A percentile compares a stretch with the other conserved stretches of the same genome.
Evolutionary conservation across 2,113 vertebrate species (phyloP).

Genomic region (Lepus europaeus): DNA sequence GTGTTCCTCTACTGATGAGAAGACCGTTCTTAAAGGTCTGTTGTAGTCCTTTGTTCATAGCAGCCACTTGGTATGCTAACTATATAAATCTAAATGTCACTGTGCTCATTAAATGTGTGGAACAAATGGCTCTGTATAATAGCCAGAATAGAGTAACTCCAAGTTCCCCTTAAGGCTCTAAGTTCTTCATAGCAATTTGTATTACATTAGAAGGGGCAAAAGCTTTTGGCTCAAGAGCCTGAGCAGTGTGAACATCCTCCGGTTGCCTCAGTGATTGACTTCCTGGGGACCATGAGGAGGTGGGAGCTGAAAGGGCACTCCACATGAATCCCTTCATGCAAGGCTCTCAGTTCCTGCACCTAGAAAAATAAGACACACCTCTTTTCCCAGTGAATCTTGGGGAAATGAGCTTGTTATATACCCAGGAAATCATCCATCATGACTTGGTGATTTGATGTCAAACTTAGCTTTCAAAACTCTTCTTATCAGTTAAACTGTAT

Average conservation of each 20-base stretch:
- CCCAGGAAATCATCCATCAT: background rate
- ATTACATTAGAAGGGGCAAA: background rate
- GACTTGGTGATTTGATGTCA: background rate
- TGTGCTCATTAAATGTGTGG: slow-evolving; percentile 2
- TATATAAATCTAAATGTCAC: background rate
- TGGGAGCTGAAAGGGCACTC: background rate
- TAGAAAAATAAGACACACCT: background rate
- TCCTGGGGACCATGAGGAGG: background rate
- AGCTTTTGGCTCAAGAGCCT: background rate
- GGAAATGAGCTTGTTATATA: background rate
- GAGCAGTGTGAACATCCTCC: background rate
- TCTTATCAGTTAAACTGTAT: background rate
- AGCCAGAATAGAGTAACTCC: background rate
- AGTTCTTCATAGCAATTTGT: background rate
- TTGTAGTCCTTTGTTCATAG: background rate
- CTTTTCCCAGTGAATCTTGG: background rate
- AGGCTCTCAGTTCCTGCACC: background rate
- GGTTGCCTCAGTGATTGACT: background rate
- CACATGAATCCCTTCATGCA: background rate
- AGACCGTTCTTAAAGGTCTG: background rate
- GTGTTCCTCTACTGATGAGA: background rate
- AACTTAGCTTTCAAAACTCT: background rate
- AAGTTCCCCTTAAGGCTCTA: background rate
- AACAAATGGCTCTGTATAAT: background rate
- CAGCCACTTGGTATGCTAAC: background rate